Conservation (phyloP, 2,113 vertebrate genomes). For the Upupa epops region DNA sequence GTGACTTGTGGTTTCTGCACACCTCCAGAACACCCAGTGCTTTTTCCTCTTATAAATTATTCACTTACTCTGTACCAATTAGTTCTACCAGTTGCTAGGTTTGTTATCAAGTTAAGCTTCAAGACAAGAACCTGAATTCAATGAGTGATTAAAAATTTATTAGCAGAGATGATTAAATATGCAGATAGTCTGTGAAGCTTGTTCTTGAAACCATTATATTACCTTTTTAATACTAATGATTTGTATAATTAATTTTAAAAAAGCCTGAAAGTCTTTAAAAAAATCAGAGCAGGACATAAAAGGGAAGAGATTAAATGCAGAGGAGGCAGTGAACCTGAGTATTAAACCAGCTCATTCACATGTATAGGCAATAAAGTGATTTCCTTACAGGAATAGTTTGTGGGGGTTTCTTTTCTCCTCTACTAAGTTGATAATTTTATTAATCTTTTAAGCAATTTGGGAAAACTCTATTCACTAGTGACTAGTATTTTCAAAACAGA, state of each 20-base stretch:
- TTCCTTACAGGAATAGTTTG: conserved; percentile 53
- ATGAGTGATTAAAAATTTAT: conserved; percentile 85
- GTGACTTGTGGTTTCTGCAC: conserved; percentile 61
- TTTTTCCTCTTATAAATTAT: conserved; percentile 83
- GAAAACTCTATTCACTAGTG: conserved; percentile 12
- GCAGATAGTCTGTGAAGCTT: conserved; percentile 82
- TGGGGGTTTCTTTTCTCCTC: not conserved
- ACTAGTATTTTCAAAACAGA: not conserved
- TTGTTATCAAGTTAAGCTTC: conserved; percentile 85
- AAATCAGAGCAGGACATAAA: conserved; percentile 69
- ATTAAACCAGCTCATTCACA: conserved; percentile 54
- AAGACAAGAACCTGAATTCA: conserved; percentile 83
- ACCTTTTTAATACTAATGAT: conserved; percentile 85
- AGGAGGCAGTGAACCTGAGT: conserved; percentile 50
- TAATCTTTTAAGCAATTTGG: conserved; percentile 51
- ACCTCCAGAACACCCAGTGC: conserved; percentile 73
- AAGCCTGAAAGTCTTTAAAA: conserved; percentile 70
- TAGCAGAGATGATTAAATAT: conserved; percentile 82
- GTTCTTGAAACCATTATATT: conserved; percentile 83
- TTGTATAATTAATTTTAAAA: conserved; percentile 84
- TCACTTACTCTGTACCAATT: conserved; percentile 83
- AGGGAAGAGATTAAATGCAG: conserved; percentile 70
- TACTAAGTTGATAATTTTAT: conserved; percentile 52
- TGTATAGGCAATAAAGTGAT: conserved; percentile 26
- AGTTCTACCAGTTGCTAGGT: conserved; percentile 84